phyloP scores from a whole-genome alignment of 1,140 invertebrate species.

The Lutraria rhynchaena region DNA sequence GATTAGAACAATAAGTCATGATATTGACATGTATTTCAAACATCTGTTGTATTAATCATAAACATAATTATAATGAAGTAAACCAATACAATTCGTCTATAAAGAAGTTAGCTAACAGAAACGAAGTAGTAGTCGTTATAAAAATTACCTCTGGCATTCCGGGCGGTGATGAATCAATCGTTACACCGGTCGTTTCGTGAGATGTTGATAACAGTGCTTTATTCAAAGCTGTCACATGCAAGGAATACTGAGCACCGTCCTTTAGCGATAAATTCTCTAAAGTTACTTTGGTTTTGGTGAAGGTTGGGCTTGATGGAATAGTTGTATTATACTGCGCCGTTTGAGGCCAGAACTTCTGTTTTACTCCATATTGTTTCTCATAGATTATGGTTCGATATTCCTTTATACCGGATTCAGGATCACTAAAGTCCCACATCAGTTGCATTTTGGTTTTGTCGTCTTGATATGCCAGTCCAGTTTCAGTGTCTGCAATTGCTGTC shows the following conservation, averaged over 20 bases:
- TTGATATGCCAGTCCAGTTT: not conserved
- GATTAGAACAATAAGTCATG: too few species aligned
- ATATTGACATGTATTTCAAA: too few species aligned
- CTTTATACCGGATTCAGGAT: slow-evolving; percentile 35
- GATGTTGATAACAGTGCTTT: slow-evolving; percentile 16
- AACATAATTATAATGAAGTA: too few species aligned
- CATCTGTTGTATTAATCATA: too few species aligned
- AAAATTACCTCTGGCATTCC: slow-evolving; percentile 17
- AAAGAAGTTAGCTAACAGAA: too few species aligned
- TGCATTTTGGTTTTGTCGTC: slow-evolving; percentile 7
- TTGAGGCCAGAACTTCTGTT: slow-evolving; percentile 27
- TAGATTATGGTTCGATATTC: slow-evolving; percentile 26
- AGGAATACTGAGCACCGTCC: slow-evolving; percentile 30
- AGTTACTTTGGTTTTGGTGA: not conserved
- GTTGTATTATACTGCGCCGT: not conserved
- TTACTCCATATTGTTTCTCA: slow-evolving; percentile 16
- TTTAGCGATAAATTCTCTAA: slow-evolving; percentile 6
- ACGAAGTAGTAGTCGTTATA: too few species aligned
- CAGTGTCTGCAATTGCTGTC: slow-evolving; percentile 22
- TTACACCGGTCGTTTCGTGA: slow-evolving; percentile 30
- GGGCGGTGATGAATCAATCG: slow-evolving; percentile 28
- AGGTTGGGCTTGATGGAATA: not conserved
- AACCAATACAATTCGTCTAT: too few species aligned
- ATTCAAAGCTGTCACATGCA: slow-evolving; percentile 45
- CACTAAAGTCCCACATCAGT: slow-evolving; percentile 35